These are phyloP conservation scores for Neosalanx taihuensis DNA, from an alignment of 2,797 vertebrate genomes.

Conservation along the genomic window DNA sequence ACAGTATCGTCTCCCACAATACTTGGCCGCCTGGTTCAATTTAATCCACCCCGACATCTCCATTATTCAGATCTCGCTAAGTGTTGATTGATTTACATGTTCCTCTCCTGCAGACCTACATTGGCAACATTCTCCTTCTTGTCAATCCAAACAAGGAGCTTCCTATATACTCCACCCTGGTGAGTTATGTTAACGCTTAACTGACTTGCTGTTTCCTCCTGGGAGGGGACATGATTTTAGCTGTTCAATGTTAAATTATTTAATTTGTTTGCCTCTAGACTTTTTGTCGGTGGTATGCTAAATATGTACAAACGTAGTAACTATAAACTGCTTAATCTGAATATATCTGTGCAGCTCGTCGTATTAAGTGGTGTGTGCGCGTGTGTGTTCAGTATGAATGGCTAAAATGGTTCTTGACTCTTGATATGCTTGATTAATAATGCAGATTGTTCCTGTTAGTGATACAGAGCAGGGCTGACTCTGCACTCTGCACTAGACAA, in stretches of 20 bases:
- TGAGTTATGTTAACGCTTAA: neutral
- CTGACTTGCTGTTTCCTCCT: no score
- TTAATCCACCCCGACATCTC: neutral
- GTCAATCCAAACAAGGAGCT: conserved; percentile 96
- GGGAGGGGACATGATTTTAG: neutral
- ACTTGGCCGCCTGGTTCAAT: neutral
- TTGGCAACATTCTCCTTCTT: conserved; percentile 91
- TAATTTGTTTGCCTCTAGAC: neutral
- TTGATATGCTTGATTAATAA: conserved; percentile 70
- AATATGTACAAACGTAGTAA: neutral
- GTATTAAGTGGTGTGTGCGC: neutral
- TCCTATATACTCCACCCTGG: conserved; percentile 85
- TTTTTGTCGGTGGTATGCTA: neutral
- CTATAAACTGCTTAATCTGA: neutral
- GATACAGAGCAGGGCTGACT: conserved; percentile 57
- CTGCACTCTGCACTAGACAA: conserved; percentile 35
- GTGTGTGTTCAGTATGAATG: conserved; percentile 33
- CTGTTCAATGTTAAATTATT: neutral
- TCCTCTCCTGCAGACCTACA: conserved; percentile 81
- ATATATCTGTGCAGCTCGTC: neutral
- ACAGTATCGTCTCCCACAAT: neutral
- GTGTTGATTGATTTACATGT: neutral
- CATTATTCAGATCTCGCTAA: neutral
- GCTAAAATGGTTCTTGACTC: conserved; percentile 50
- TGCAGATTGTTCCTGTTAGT: conserved; percentile 69